phyloP scores from a whole-genome alignment of 2,113 vertebrate species.

The Pangasianodon gigas region DNA sequence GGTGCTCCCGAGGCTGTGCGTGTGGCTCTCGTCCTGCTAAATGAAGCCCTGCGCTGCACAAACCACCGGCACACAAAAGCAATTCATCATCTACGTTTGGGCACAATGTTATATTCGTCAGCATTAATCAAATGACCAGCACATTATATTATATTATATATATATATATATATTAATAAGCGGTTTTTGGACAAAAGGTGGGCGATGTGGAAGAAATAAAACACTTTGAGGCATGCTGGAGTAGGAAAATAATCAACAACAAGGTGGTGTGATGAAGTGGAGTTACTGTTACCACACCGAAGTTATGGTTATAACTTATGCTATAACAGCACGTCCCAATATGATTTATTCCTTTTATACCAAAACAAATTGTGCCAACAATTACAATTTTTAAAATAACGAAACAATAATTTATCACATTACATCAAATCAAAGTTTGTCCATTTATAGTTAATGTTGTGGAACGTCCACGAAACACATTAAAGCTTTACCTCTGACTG shows the following conservation, averaged over 20 bases:
- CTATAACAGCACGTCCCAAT: too few species aligned
- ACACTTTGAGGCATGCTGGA: neutral
- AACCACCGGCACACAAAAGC: slow-evolving; percentile 2
- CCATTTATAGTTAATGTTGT: neutral
- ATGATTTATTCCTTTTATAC: neutral
- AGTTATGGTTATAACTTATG: too few species aligned
- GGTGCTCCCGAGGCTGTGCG: slow-evolving; percentile 49
- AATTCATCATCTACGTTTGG: slow-evolving; percentile 45
- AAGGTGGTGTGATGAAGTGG: neutral
- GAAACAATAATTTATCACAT: neutral
- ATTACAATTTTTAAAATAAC: neutral
- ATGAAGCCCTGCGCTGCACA: slow-evolving; percentile 44
- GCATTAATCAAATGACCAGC: slow-evolving; percentile 36
- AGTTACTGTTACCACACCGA: too few species aligned
- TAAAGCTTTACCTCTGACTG: neutral
- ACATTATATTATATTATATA: too few species aligned
- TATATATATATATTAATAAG: too few species aligned
- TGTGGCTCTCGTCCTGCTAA: slow-evolving; percentile 50
- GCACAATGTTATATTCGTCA: slow-evolving; percentile 9
- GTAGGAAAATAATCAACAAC: neutral
- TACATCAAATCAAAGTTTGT: neutral
- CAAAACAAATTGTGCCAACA: neutral
- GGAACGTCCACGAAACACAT: neutral
- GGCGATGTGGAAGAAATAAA: neutral
- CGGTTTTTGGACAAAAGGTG: neutral